phyloP scores from a whole-genome alignment of 2,797 vertebrate genomes.

The Ctenopoma kingsleyae region DNA sequence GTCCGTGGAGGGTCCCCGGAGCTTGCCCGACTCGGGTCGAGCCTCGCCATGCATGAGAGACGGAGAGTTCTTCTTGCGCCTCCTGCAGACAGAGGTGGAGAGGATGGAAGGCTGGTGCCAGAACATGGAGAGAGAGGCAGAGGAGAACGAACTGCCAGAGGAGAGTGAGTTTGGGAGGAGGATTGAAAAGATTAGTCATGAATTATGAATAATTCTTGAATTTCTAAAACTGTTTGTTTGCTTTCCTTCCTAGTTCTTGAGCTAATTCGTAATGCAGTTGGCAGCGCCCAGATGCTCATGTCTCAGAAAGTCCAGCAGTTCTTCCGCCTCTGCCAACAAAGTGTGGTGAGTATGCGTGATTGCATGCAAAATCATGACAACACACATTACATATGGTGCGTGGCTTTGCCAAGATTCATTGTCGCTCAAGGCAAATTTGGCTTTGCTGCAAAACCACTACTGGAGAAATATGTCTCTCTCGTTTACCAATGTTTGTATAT shows the following conservation, averaged over 20 bases:
- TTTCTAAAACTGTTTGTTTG: constrained; percentile 33
- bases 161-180: constrained; percentile 83
- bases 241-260: constrained; percentile 87
- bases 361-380: constrained; percentile 39
- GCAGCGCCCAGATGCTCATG: constrained; percentile 97
- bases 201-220: constrained; percentile 8
- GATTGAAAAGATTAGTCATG: constrained; percentile 3
- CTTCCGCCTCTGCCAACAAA: constrained; percentile 98
- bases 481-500: background rate
- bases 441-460: constrained; percentile 14
- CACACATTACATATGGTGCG: constrained; percentile 25
- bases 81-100: constrained; percentile 96
- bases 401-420: constrained; percentile 19
- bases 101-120: constrained; percentile 99
- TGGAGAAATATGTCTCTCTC: background rate
- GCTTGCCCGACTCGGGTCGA: constrained; percentile 94
- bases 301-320: constrained; percentile 99
- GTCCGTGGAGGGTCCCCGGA: constrained; percentile 91
- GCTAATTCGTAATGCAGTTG: constrained; percentile 95
- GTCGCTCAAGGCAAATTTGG: constrained; percentile 9
- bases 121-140: constrained; percentile 96
- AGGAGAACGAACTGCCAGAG: constrained; percentile 95
- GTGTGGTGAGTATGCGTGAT: constrained; percentile 90
- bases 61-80: constrained; percentile 96
- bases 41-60: constrained; percentile 96